Conservation (phyloP, 2,888 invertebrate species). For the Plagiodera versicolora region DNA sequence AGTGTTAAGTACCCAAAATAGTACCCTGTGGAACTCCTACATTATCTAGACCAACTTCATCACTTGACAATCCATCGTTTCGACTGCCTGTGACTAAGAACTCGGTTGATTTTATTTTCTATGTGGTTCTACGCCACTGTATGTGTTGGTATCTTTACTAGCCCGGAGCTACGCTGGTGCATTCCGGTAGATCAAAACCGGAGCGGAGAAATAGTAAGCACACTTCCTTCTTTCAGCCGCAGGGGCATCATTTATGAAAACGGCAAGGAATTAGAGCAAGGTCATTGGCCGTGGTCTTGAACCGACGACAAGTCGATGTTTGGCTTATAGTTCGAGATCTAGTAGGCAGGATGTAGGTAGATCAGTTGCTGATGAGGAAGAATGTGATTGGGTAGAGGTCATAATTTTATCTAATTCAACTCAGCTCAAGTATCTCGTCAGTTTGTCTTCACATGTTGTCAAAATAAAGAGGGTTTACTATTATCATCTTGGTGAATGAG, state of each 20-base stretch:
- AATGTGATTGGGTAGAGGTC: too few relatives aligned
- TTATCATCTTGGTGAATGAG: too few relatives aligned
- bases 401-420: too few relatives aligned
- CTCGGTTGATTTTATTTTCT: too few relatives aligned
- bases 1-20: too few relatives aligned
- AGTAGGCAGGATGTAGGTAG: not conserved
- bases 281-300: constrained; percentile 46
- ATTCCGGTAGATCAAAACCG: constrained; percentile 42
- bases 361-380: not conserved
- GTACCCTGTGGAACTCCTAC: too few relatives aligned
- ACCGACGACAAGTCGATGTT: constrained; percentile 13
- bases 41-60: too few relatives aligned
- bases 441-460: too few relatives aligned
- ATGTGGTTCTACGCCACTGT: constrained; percentile 13
- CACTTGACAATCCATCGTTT: too few relatives aligned
- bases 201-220: constrained; percentile 42
- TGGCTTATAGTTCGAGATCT: not conserved
- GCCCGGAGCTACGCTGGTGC: constrained; percentile 24
- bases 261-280: constrained; percentile 48
- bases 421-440: too few relatives aligned
- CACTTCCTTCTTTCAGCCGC: constrained; percentile 40
- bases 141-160: constrained; percentile 9
- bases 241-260: constrained; percentile 43
- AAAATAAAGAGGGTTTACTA: too few relatives aligned
- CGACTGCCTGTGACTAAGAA: too few relatives aligned